These are phyloP conservation scores for Daboia siamensis DNA, from an alignment of 2,113 vertebrate species.

Conservation along the genomic window DNA sequence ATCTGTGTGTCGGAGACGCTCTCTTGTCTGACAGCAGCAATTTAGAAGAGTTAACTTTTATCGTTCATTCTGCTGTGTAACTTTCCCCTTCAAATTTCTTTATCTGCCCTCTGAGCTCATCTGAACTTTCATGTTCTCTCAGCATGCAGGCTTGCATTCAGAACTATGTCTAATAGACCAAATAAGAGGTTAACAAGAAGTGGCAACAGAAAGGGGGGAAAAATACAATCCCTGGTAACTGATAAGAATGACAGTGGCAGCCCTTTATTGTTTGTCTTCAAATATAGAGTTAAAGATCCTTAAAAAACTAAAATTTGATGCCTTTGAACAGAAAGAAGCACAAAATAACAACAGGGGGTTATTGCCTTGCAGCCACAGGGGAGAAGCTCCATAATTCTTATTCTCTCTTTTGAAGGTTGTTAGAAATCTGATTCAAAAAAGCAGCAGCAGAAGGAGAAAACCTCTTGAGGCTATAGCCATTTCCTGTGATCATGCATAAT, in stretches of 20 bases:
- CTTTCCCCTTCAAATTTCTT: slow-evolving; percentile 77
- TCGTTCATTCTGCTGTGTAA: slow-evolving; percentile 75
- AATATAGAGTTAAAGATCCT: slow-evolving; percentile 99
- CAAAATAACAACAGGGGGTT: slow-evolving; percentile 99
- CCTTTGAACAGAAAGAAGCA: slow-evolving; percentile 99
- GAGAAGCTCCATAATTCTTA: slow-evolving; percentile 94
- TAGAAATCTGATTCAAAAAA: slow-evolving; percentile 90
- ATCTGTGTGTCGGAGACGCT: slow-evolving; percentile 61
- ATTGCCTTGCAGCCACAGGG: slow-evolving; percentile 96
- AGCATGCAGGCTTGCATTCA: slow-evolving; percentile 84
- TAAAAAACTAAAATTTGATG: slow-evolving; percentile 96
- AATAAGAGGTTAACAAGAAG: slow-evolving; percentile 97
- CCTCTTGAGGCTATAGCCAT: slow-evolving; percentile 96
- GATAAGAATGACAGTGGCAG: slow-evolving; percentile 94
- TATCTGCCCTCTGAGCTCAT: slow-evolving; percentile 84
- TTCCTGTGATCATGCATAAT: slow-evolving; percentile 99
- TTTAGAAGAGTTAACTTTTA: slow-evolving; percentile 80
- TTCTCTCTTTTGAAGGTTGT: slow-evolving; percentile 99
- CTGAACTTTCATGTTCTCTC: slow-evolving; percentile 86
- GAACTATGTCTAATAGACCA: slow-evolving; percentile 83
- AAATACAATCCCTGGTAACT: slow-evolving; percentile 89
- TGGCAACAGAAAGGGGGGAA: slow-evolving; percentile 85
- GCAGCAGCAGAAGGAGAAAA: slow-evolving; percentile 83
- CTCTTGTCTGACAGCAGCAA: slow-evolving; percentile 71
- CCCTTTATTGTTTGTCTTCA: slow-evolving; percentile 95